These are phyloP conservation scores for Craterocephalus amniculus DNA, from an alignment of 2,797 vertebrate species.

Conservation along the genomic window DNA sequence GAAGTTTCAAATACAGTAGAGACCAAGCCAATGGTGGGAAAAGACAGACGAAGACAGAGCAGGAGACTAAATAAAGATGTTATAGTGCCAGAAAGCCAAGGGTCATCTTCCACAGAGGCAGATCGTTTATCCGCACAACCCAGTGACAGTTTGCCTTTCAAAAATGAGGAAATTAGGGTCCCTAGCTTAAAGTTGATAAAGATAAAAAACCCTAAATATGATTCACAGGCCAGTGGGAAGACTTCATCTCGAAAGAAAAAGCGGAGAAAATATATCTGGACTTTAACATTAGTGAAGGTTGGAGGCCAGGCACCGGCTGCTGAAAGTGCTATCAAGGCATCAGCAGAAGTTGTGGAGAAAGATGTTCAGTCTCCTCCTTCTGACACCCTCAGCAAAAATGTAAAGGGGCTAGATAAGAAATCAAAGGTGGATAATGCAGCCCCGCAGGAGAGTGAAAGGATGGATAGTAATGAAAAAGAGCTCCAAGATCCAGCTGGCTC, in stretches of 20 bases:
- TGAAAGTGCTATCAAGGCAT: constrained; percentile 56
- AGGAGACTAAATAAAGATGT: constrained; percentile 77
- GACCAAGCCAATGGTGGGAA: constrained; percentile 57
- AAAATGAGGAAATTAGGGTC: constrained; percentile 68
- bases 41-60: constrained; percentile 76
- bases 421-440: constrained; percentile 40
- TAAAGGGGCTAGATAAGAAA: constrained; percentile 46
- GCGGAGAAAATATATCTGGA: constrained; percentile 83
- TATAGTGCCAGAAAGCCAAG: constrained; percentile 55
- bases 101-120: constrained; percentile 43
- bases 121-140: constrained; percentile 47
- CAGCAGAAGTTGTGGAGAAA: constrained; percentile 51
- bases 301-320: constrained; percentile 49
- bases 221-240: constrained; percentile 57
- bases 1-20: constrained; percentile 63
- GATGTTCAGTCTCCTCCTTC: constrained; percentile 37
- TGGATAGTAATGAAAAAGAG: constrained; percentile 41
- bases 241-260: constrained; percentile 79
- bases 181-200: constrained; percentile 81
- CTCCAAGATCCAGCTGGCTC: constrained; percentile 37
- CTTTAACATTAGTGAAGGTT: constrained; percentile 79
- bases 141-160: constrained; percentile 50
- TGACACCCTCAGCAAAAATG: constrained; percentile 49
- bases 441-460: constrained; percentile 37
- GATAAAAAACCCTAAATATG: constrained; percentile 83